These are phyloP conservation scores for Manis javanica DNA, from an alignment of 2,797 vertebrate species.

Conservation along the genomic window DNA sequence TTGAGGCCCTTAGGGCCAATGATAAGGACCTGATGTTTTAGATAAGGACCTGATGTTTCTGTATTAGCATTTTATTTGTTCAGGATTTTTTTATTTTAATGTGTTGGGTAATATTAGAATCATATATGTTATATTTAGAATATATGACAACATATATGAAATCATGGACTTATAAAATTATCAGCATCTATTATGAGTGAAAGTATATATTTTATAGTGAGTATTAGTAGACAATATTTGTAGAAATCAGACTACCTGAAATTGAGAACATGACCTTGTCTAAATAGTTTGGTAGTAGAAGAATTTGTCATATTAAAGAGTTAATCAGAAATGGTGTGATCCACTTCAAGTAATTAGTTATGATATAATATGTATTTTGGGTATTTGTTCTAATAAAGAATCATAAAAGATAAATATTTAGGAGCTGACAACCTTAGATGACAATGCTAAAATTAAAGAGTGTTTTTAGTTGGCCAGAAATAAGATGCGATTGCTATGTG, in stretches of 20 bases:
- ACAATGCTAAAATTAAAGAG: background rate
- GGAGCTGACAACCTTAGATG: background rate
- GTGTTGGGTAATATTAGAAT: background rate
- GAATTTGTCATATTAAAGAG: background rate
- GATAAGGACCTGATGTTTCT: background rate
- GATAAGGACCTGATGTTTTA: background rate
- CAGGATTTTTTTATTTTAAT: background rate
- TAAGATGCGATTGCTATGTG: background rate
- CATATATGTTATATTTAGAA: background rate
- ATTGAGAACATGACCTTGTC: background rate
- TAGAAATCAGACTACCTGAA: background rate
- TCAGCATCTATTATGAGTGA: background rate
- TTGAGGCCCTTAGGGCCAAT: background rate
- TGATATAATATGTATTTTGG: background rate
- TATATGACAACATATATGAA: background rate
- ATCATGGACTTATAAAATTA: slow-evolving; percentile 17
- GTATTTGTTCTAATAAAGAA: slow-evolving; percentile 35
- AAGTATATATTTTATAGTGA: background rate
- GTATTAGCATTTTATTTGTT: background rate
- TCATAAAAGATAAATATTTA: background rate
- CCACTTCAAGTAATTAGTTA: background rate
- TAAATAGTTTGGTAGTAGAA: background rate
- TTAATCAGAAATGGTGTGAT: background rate
- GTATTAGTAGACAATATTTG: background rate
- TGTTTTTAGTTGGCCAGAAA: background rate